Base-by-base conservation (phyloP, 1,140 invertebrate species). In the Papilio polytes region DNA sequence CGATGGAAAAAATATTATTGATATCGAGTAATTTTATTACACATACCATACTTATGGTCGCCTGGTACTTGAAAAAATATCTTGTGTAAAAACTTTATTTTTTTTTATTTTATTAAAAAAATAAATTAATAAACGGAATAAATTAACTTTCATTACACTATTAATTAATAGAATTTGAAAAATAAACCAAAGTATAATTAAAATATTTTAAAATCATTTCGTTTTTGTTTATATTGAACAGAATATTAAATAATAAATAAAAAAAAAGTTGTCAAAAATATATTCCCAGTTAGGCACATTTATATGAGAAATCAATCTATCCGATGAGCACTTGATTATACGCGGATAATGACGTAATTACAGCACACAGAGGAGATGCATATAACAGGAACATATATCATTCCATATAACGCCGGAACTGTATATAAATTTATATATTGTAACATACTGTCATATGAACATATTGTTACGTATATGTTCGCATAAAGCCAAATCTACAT, bases 341-440 rank as follows among this genome's bases (percentile, higher is more conserved):
- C 85, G 86, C 86, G 85, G 86, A 90, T 90, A 91, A 90, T 92
- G 88, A 89, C 84, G 85, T 89, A 89, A 89, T 90, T 88, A 89
- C 86, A 86, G 85, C 85, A 80, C 86, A 85, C 87, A 89, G 84
- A 82, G 74, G 77, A 41, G 74, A 18, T 48, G 12, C 81, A 81
- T 85, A 88, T 74, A 89, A 84, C 80, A 78, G 74, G 78, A 70
- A 81, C 66, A 74, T 80, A 66, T 74, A 76, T 51, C 22, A 46
- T 31, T 20, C 20, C 83, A 82, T 80, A 78, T 84, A 84, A 26
- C 74, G 63, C 4, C 15, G 53, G 46, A 59, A 74, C 74, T 6
- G n/a, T 51, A 31, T 63, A 78, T 78, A 78, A 78, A 66, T 74
- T 63, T n/a, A 80, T 82, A 80, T 66, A 66, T 26, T 80, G 41